phyloP scores from a whole-genome alignment of 2,113 vertebrate species.

The Empidonax traillii region DNA sequence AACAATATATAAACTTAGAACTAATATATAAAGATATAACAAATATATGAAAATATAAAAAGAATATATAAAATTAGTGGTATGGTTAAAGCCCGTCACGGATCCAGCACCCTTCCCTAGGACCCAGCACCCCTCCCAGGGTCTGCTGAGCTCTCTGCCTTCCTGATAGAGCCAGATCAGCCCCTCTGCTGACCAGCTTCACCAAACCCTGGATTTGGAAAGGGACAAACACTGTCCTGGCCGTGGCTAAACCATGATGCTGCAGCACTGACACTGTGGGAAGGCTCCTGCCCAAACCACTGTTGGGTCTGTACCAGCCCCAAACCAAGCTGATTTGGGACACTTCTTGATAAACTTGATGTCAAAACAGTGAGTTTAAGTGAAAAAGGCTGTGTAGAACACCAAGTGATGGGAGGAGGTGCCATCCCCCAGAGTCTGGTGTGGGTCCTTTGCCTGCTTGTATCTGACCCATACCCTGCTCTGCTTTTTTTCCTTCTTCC shows the following conservation, averaged over 20 bases:
- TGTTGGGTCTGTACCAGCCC: neutral
- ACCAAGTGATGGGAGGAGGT: rapidly evolving
- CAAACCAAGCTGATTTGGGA: neutral
- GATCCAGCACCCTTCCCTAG: neutral
- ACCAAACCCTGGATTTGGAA: neutral
- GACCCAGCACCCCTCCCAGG: neutral
- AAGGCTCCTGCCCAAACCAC: neutral
- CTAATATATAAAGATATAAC: neutral
- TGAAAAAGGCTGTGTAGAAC: neutral
- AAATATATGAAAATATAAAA: neutral
- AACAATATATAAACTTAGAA: neutral
- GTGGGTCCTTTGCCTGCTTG: neutral
- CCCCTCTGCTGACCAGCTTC: rapidly evolving
- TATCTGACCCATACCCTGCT: neutral
- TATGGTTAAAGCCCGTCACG: neutral
- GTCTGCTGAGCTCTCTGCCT: neutral
- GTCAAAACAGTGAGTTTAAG: neutral
- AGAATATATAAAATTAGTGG: neutral
- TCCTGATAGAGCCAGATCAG: rapidly evolving
- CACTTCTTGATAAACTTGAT: neutral
- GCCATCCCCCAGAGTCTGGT: neutral
- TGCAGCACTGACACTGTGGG: rapidly evolving
- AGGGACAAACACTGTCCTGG: neutral
- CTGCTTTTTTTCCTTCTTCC: neutral
- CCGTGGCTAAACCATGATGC: rapidly evolving